These are phyloP conservation scores for Micoletzkya japonica DNA, from an alignment of 2,888 invertebrate species.

Conservation along the genomic window DNA sequence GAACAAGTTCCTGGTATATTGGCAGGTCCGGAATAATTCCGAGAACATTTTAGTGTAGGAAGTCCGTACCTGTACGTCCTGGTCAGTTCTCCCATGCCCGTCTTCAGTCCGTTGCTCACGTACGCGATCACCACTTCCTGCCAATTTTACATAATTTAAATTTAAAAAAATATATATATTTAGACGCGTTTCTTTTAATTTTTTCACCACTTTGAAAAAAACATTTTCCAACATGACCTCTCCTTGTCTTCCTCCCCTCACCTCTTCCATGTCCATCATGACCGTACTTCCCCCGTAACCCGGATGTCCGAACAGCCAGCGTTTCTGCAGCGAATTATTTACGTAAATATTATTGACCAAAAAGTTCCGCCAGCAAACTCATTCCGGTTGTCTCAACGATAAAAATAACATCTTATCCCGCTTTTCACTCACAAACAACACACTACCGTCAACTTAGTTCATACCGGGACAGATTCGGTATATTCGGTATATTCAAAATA, in stretches of 20 bases:
- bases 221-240: neutral
- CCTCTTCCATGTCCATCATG: slow-evolving; percentile 61
- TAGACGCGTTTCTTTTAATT: neutral
- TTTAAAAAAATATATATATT: neutral
- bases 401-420: no score
- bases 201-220: neutral
- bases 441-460: no score
- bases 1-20: no score
- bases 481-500: no score
- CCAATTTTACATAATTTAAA: neutral
- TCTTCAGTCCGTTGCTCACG: slow-evolving; percentile 60
- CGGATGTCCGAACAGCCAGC: slow-evolving; percentile 58
- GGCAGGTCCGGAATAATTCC: no score
- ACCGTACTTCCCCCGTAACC: slow-evolving; percentile 60
- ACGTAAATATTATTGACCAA: neutral
- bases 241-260: neutral
- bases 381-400: no score
- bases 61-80: slow-evolving; percentile 48
- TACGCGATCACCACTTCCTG: slow-evolving; percentile 56
- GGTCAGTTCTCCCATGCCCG: slow-evolving; percentile 61
- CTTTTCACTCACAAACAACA: no score
- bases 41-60: no score
- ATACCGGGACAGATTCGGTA: no score
- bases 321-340: slow-evolving; percentile 47
- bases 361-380: no score